These are phyloP conservation scores for Campoplex nolae DNA, from an alignment of 2,888 invertebrate genomes.

Conservation along the genomic window DNA sequence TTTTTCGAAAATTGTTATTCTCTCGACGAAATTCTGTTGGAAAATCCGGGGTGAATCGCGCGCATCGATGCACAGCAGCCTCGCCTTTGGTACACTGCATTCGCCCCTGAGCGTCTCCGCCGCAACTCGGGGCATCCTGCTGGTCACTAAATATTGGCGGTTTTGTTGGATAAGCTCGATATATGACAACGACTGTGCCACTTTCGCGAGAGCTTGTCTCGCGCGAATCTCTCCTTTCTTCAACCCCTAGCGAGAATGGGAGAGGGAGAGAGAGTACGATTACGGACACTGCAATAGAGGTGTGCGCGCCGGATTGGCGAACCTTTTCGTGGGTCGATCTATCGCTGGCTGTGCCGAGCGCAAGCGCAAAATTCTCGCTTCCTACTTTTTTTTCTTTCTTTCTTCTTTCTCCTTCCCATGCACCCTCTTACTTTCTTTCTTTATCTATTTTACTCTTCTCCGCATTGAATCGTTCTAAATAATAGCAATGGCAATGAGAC, in stretches of 20 bases:
- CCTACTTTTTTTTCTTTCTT: not conserved
- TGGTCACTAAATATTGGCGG: conserved; percentile 25
- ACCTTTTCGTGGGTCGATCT: conserved; percentile 83
- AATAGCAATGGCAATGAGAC: not conserved
- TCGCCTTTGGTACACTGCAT: conserved; percentile 37
- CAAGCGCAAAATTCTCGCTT: conserved; percentile 70
- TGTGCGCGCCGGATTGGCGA: conserved; percentile 72
- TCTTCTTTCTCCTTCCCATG: conserved; percentile 5
- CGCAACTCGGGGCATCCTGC: not conserved
- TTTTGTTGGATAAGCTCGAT: not conserved
- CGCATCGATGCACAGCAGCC: conserved; percentile 38
- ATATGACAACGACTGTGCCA: conserved; percentile 35
- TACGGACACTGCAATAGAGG: conserved; percentile 11
- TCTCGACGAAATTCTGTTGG: not conserved
- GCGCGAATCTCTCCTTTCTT: conserved; percentile 22
- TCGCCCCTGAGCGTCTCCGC: not conserved
- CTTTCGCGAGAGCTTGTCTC: conserved; percentile 12
- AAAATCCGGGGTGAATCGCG: conserved; percentile 14
- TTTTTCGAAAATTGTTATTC: not conserved
- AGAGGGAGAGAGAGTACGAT: conserved; percentile 19
- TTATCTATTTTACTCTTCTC: not conserved
- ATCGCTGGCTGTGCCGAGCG: conserved; percentile 74
- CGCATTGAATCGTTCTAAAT: not conserved
- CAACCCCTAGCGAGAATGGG: not conserved
- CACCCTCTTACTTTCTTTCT: not conserved